phyloP scores from a whole-genome alignment of 1,140 invertebrate species.

The Andricus grossulariae region DNA sequence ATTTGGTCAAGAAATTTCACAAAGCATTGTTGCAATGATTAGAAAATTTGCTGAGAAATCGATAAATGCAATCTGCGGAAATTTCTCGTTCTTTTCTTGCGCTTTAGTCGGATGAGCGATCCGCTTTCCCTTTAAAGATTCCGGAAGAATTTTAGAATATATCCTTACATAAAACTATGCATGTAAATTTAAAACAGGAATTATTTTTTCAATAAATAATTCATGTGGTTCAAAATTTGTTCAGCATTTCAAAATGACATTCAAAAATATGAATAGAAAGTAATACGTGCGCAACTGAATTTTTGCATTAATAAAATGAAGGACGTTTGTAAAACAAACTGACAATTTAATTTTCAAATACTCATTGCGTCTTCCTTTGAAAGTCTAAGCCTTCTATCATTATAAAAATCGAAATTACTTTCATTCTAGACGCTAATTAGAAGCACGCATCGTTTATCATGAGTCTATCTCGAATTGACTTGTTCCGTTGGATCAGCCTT shows the following conservation, averaged over 20 bases:
- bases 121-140: constrained; percentile 11
- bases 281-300: no score
- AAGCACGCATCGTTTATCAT: constrained; percentile 42
- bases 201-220: no score
- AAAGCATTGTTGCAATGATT: not conserved
- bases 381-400: not conserved
- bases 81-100: constrained; percentile 9
- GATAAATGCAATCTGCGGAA: not conserved
- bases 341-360: not conserved
- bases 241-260: no score
- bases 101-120: constrained; percentile 12
- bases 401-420: constrained; percentile 18
- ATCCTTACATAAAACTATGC: not conserved
- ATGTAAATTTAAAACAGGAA: not conserved
- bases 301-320: not conserved
- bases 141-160: not conserved
- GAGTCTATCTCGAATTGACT: constrained; percentile 44
- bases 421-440: constrained; percentile 44
- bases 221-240: no score
- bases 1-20: not conserved
- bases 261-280: no score
- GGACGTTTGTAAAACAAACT: not conserved
- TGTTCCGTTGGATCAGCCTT: constrained; percentile 53
- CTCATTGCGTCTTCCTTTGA: not conserved
- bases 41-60: not conserved